Evolutionary conservation across 2,888 invertebrate species (phyloP).

Genomic region (Gastrophysa polygoni): DNA sequence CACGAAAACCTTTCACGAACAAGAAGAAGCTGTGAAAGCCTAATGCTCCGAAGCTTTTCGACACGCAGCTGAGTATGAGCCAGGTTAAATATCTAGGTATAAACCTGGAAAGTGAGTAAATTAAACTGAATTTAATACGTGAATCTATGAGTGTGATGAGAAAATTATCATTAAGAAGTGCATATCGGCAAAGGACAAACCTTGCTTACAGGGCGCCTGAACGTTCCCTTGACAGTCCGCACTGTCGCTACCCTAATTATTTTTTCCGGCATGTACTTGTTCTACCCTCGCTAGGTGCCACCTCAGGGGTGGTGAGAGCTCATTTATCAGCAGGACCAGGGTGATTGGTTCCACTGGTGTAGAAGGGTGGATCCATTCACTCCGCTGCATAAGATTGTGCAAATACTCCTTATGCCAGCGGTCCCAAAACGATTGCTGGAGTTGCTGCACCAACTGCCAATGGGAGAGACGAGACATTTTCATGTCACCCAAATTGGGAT

Average conservation of each 20-base stretch:
- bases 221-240: not conserved
- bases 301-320: not conserved
- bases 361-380: not conserved
- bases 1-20: too few relatives aligned
- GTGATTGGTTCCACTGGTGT: not conserved
- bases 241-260: slow-evolving; percentile 1
- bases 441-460: slow-evolving; percentile 12
- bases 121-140: too few relatives aligned
- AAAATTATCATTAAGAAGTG: not conserved
- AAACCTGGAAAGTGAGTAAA: too few relatives aligned
- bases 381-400: not conserved
- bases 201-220: not conserved
- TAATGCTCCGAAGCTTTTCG: too few relatives aligned
- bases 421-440: slow-evolving; percentile 3
- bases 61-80: too few relatives aligned
- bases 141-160: too few relatives aligned
- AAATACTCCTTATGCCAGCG: not conserved
- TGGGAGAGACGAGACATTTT: not conserved
- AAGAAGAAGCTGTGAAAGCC: too few relatives aligned
- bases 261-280: not conserved
- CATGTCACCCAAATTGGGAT: slow-evolving; percentile 6
- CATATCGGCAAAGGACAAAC: slow-evolving; percentile 8
- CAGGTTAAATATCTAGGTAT: too few relatives aligned
- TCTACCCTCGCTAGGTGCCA: not conserved
- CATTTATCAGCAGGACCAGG: not conserved